Conservation (phyloP, 2,113 vertebrate genomes). For the Hippopotamus amphibius region DNA sequence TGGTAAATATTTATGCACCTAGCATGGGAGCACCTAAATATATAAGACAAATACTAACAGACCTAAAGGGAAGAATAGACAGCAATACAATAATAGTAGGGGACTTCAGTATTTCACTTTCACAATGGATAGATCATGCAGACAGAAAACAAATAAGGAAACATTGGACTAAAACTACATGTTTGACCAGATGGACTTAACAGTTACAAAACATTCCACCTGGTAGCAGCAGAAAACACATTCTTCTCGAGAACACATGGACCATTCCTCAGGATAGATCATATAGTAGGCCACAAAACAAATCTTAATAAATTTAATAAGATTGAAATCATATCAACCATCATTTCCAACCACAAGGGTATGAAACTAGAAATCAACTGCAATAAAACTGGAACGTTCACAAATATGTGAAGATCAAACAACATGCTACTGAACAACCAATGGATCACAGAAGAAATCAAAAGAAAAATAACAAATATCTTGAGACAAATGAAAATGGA, state of each 20-base stretch:
- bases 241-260: neutral
- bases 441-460: neutral
- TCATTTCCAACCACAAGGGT: neutral
- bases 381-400: neutral
- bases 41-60: neutral
- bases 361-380: neutral
- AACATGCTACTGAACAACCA: neutral
- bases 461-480: neutral
- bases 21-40: neutral
- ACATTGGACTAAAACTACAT: neutral
- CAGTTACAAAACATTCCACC: neutral
- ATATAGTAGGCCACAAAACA: neutral
- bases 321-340: neutral
- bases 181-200: neutral
- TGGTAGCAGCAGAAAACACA: neutral
- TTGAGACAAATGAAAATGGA: neutral
- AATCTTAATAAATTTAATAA: neutral
- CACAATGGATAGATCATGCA: neutral
- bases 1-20: neutral
- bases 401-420: neutral
- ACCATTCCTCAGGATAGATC: neutral
- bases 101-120: neutral
- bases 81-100: neutral
- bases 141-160: neutral
- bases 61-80: neutral